A percentile compares a stretch with the other conserved stretches of the same genome.
Evolutionary conservation across 2,113 vertebrate genomes (phyloP).

Genomic region (Entelurus aequoreus): DNA sequence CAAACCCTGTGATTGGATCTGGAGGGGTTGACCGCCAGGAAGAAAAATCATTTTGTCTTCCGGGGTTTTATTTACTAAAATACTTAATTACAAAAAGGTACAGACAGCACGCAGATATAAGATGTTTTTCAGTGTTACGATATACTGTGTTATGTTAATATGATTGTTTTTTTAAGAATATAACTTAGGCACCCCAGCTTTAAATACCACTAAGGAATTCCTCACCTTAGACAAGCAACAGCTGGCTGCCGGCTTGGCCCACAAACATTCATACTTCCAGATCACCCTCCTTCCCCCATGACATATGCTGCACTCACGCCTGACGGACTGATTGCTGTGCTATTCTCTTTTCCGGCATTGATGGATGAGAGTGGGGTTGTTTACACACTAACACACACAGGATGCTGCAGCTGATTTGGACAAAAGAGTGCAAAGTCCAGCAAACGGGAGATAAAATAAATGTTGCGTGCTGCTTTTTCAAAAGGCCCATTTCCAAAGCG

Average conservation of each 20-base stretch:
- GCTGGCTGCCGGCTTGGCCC: conserved; percentile 44
- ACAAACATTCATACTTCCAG: conserved; percentile 26
- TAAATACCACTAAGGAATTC: conserved; percentile 46
- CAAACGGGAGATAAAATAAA: conserved; percentile 24
- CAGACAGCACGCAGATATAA: background rate
- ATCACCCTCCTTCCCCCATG: conserved; percentile 22
- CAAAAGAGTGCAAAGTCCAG: conserved; percentile 29
- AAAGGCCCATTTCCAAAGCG: conserved; percentile 18
- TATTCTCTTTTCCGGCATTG: conserved; percentile 43
- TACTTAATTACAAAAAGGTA: background rate
- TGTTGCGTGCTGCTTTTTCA: conserved; percentile 20
- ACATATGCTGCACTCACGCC: conserved; percentile 38
- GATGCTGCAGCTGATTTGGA: conserved; percentile 35
- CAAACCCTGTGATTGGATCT: no score
- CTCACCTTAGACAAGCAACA: conserved; percentile 43
- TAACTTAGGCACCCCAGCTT: background rate
- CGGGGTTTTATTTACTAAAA: no score
- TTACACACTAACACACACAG: conserved; percentile 22
- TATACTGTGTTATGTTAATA: no score
- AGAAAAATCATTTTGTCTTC: no score
- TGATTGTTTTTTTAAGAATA: no score
- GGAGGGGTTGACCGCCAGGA: no score
- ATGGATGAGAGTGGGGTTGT: conserved; percentile 50
- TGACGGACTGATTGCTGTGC: conserved; percentile 37
- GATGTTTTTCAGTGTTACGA: no score